Evolutionary conservation across 53 echinoderm and acorn worm genomes (phyloP), one percentile per base, ranked within the genome.

Genomic region (Henricia sp.): DNA sequence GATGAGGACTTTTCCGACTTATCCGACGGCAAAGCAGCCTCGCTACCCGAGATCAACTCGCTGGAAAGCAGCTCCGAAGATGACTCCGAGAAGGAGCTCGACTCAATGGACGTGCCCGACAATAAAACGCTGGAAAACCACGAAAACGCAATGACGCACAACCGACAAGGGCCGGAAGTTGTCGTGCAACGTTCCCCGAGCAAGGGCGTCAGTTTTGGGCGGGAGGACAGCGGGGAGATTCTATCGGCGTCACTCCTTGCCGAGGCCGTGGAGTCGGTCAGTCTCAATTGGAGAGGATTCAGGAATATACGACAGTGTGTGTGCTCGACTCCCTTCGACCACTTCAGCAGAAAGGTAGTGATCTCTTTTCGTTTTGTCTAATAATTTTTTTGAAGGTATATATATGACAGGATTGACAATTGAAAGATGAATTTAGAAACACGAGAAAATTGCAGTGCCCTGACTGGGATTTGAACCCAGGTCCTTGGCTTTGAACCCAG

Each of bases 281-380:
- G 92, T 3, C 54, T 91, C 1, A 87, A 94, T 50, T 99, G 99
- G 99, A 85, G 85, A 67, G 95, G 92, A 32, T 95, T 99, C 77
- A 73, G 99, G 16, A 92, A 99, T 77, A 86, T 99, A 27, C 87
- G 90, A 4, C 99, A 99, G 85, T 99, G 99, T 62, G 86, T 88
- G 24, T 99, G 99, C 63, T 92, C 92, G 30, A 84, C 90, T 23
- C 99, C 99, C 2, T 99, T 99, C 87, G 99, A 99, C 48, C 91
- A 92, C 77, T 99, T 99, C 77, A 94, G 99, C 68, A 83, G 94
- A 74, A 99, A 94, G 92, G 99, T 99, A 37, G n/a, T n/a, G n/a
- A n/a, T n/a, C n/a, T n/a, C n/a, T n/a, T n/a, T n/a, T n/a, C n/a
- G n/a, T n/a, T n/a, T n/a, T n/a, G n/a, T n/a, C n/a, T n/a, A n/a